A percentile compares a stretch with the other conserved stretches of the same genome.
Evolutionary conservation across 1,140 invertebrate genomes (phyloP).

Genomic region (Drosophila santomea): DNA sequence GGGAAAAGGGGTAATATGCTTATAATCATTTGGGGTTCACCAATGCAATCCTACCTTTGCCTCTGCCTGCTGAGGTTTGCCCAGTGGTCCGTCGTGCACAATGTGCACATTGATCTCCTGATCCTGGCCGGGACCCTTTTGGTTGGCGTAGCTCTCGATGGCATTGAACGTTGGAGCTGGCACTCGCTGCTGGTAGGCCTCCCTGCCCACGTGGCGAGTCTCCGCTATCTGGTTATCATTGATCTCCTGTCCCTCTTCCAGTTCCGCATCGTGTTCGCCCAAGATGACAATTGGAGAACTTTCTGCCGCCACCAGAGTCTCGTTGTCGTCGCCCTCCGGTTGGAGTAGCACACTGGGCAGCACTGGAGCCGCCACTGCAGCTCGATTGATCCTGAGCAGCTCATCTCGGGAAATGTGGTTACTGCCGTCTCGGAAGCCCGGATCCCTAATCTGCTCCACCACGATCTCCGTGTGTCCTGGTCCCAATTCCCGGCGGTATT

Average conservation of each 20-base stretch:
- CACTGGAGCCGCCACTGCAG: conserved; percentile 68
- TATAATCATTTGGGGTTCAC: too few relatives aligned
- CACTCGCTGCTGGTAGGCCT: conserved; percentile 52
- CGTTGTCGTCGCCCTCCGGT: conserved; percentile 55
- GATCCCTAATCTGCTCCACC: conserved; percentile 64
- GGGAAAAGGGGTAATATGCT: not conserved
- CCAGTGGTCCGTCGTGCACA: conserved; percentile 46
- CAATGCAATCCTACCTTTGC: not conserved
- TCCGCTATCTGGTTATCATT: conserved; percentile 80
- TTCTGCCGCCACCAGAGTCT: conserved; percentile 62
- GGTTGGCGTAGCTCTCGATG: conserved; percentile 58
- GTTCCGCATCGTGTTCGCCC: conserved; percentile 60
- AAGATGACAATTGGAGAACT: conserved; percentile 76
- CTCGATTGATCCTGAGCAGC: conserved; percentile 72
- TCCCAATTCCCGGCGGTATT: conserved; percentile 65
- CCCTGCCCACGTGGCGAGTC: conserved; percentile 51
- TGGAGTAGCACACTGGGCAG: conserved; percentile 71
- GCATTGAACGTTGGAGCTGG: conserved; percentile 25
- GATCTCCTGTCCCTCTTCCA: conserved; percentile 58
- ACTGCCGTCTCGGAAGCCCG: conserved; percentile 56
- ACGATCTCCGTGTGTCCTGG: conserved; percentile 78
- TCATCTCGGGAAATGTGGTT: conserved; percentile 73
- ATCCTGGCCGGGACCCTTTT: conserved; percentile 56
- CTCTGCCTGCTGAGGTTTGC: conserved; percentile 21
- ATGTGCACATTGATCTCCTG: conserved; percentile 76